Evolutionary conservation across 2,797 vertebrate species (phyloP).

Genomic region (Rhinophrynus dorsalis): DNA sequence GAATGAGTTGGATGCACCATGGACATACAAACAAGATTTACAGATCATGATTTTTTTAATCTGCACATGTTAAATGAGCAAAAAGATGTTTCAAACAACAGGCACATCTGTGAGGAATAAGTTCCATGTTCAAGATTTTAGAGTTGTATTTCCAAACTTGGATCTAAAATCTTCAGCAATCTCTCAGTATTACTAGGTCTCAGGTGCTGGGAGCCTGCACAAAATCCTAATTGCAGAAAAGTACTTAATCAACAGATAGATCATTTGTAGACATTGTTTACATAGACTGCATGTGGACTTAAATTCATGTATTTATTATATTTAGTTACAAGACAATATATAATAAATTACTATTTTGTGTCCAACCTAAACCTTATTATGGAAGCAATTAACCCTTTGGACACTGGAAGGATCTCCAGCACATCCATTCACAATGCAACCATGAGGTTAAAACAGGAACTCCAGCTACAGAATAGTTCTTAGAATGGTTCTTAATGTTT

Average conservation of each 20-base stretch:
- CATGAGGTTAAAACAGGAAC: too few species aligned
- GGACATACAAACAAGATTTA: slow-evolving; percentile 45
- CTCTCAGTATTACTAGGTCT: slow-evolving; percentile 2
- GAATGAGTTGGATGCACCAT: slow-evolving; percentile 27
- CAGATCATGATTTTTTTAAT: slow-evolving; percentile 30
- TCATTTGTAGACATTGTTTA: not conserved
- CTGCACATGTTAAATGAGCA: slow-evolving; percentile 37
- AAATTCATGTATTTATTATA: not conserved
- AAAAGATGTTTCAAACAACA: slow-evolving; percentile 33
- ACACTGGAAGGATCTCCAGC: too few species aligned
- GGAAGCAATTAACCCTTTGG: too few species aligned
- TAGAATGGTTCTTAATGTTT: too few species aligned
- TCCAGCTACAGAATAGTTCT: too few species aligned
- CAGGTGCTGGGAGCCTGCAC: not conserved
- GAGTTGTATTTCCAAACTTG: not conserved
- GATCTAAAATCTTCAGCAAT: slow-evolving; percentile 1
- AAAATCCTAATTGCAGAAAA: not conserved
- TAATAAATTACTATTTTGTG: too few species aligned
- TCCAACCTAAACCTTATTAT: too few species aligned
- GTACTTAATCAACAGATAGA: not conserved
- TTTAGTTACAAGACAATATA: not conserved
- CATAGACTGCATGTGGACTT: not conserved
- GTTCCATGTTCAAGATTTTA: slow-evolving; percentile 29
- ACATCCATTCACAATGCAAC: too few species aligned
- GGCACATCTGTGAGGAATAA: slow-evolving; percentile 46